A percentile compares a stretch with the other conserved stretches of the same genome.
phyloP scores from a whole-genome alignment of 2,797 vertebrate species.

The Parauchenoglanis ngamensis region DNA sequence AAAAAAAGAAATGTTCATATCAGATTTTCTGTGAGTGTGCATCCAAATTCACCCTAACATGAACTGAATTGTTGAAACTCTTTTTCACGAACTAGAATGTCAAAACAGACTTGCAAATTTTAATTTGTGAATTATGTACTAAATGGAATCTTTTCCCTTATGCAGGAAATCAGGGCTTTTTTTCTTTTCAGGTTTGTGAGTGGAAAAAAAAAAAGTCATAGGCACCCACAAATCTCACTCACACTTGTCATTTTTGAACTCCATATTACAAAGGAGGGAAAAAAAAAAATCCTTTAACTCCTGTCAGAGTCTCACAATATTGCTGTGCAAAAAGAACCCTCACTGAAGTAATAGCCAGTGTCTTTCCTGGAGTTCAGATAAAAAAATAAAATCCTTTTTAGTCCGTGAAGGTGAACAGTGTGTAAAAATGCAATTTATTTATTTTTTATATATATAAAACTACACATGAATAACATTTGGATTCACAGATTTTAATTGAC shows the following conservation, averaged over 20 bases:
- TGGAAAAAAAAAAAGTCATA: background rate
- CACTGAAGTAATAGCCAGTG: background rate
- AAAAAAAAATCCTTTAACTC: background rate
- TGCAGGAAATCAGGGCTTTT: background rate
- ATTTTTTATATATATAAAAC: background rate
- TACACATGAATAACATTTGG: background rate
- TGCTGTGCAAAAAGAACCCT: background rate
- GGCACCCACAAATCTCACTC: background rate
- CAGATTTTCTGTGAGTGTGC: too few species aligned
- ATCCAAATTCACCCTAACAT: too few species aligned
- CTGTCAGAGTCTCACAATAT: background rate
- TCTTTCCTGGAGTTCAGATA: background rate
- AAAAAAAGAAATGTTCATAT: too few species aligned
- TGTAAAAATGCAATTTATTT: background rate
- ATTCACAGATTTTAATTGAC: background rate
- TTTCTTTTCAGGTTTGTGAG: background rate
- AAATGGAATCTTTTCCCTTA: too few species aligned
- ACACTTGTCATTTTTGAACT: background rate
- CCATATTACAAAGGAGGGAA: background rate
- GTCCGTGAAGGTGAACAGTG: background rate
- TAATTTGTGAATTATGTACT: too few species aligned
- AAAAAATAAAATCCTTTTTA: background rate
- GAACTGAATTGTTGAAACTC: too few species aligned
- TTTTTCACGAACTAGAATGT: too few species aligned
- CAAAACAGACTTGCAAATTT: too few species aligned